Evolutionary conservation across 1,140 invertebrate genomes (phyloP), one percentile per base, ranked within the genome.

Genomic region (Tetramorium parvispinum): DNA sequence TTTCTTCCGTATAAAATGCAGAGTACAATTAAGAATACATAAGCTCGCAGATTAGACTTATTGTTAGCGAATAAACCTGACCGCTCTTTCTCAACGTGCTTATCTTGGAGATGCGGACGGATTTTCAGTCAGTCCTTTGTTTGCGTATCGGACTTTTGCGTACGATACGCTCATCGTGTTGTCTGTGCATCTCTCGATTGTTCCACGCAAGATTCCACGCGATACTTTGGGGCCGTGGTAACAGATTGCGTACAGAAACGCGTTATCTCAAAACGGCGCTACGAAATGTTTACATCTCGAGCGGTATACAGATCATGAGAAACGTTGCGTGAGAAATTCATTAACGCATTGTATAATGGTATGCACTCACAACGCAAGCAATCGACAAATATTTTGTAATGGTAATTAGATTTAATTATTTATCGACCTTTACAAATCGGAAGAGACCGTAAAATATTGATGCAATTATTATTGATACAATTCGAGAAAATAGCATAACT

Each of bases 181-280:
- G 79, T 55, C 82, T 66, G 61, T 40, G 59, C 71, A 85, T 87
- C 86, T 82, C 49, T 11, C 71, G 53, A 85, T 87, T 86, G 82
- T 86, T 85, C 53, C 55, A 10, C 46, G 55, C 24, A 24, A 68
- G 73, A 73, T 78, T 85, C 37, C n/a, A 43, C 32, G 40, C 86
- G 83, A 79, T 83, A 79, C 32, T 53, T 78, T 66, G 73, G 71
- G 86, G 83, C 82, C 86, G 86, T 87, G 86, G 86, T 87, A 87
- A 87, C 79, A 75, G 55, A 55, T 85, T 85, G 85, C 66, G 59
- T 37, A 66, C 55, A 68, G 46, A 53, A 10, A 43, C 40, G 27
- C 21, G 49, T 11, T 79, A 66, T 32, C 83, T 79, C 51, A 24
- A 63, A 76, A 63, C 32, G 10, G 24, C 46, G 43, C 43, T n/a